Evolutionary conservation across 30 jellyfish, hydroid and myxozoan species (phyloP).

Genomic region (Mastigias papua): DNA sequence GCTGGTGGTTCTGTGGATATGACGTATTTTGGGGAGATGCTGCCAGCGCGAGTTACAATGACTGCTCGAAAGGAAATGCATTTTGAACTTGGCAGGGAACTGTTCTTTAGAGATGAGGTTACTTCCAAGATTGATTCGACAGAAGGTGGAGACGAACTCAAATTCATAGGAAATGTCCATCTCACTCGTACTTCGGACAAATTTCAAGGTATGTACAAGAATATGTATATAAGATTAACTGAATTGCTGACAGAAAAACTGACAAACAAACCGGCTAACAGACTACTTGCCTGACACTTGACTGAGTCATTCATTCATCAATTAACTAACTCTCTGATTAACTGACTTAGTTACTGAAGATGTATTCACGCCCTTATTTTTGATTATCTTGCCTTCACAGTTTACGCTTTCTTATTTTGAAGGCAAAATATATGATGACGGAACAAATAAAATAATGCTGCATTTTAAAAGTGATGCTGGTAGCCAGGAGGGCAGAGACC

Average conservation of each 20-base stretch:
- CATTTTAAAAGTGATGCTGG: conserved; percentile 9
- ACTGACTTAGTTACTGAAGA: too few species aligned
- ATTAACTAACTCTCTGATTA: not conserved
- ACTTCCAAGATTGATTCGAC: not conserved
- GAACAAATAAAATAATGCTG: conserved; percentile 28
- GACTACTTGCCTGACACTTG: too few species aligned
- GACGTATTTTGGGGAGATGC: conserved; percentile 17
- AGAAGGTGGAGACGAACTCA: conserved; percentile 6
- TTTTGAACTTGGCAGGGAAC: not conserved
- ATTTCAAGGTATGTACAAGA: not conserved
- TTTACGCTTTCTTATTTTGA: not conserved
- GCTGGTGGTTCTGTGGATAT: not conserved
- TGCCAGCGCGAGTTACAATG: conserved; percentile 17
- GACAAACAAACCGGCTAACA: too few species aligned
- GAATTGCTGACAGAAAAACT: too few species aligned
- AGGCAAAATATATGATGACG: conserved; percentile 61
- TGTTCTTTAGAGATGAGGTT: not conserved
- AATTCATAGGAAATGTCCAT: not conserved
- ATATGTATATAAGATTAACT: not conserved
- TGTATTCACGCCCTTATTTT: too few species aligned
- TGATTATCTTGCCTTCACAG: not conserved
- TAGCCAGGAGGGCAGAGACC: not conserved
- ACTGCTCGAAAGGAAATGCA: not conserved
- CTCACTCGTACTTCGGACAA: not conserved
- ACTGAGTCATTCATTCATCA: too few species aligned